A percentile compares a stretch with the other conserved stretches of the same genome.
phyloP scores from a whole-genome alignment of 2,888 invertebrate species.

The Oasisia sp. region DNA sequence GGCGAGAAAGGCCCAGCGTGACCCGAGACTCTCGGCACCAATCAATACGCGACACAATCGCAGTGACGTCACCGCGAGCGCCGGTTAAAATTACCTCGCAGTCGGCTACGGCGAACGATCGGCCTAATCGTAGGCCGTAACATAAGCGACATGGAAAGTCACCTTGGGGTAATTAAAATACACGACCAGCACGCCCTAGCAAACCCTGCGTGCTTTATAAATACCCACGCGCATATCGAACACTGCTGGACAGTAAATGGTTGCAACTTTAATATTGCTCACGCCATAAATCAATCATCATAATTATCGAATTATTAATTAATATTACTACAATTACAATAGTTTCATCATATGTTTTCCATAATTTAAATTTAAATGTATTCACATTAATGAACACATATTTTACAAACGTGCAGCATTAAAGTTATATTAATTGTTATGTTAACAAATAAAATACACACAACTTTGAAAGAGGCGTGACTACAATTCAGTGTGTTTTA shows the following conservation, averaged over 20 bases:
- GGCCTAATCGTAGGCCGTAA: background rate
- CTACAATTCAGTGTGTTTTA: background rate
- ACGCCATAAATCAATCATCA: background rate
- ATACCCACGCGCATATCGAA: background rate
- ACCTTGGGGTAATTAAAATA: background rate
- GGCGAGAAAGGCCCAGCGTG: background rate
- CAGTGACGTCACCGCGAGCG: background rate
- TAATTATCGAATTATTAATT: background rate
- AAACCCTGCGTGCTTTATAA: background rate
- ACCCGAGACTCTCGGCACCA: background rate
- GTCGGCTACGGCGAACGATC: background rate
- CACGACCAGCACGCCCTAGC: background rate
- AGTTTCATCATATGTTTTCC: no score
- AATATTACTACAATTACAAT: no score
- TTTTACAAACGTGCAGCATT: background rate
- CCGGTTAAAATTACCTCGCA: background rate
- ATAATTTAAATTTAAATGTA: no score
- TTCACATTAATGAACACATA: background rate
- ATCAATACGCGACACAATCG: slow-evolving; percentile 12
- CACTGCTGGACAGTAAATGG: background rate
- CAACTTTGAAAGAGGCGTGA: background rate
- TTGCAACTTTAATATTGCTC: background rate
- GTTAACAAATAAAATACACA: background rate
- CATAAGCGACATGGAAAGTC: background rate
- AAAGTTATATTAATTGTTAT: background rate